phyloP scores from a whole-genome alignment of 2,797 vertebrate genomes.

The Siniperca undulata region DNA sequence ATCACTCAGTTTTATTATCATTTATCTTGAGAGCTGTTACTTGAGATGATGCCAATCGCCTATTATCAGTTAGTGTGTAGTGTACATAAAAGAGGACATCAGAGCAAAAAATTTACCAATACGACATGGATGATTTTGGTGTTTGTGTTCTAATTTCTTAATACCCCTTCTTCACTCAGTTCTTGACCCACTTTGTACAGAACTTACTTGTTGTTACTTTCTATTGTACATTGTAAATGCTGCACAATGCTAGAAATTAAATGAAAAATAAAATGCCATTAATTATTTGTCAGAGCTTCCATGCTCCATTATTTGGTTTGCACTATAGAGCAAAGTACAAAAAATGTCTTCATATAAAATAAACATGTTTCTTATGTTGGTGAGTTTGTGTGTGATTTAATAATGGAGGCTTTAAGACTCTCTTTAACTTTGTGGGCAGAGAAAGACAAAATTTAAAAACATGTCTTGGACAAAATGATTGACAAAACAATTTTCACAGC shows the following conservation, averaged over 20 bases:
- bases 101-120: not conserved
- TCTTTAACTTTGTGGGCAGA: not conserved
- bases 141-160: constrained; percentile 25
- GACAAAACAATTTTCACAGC: not conserved
- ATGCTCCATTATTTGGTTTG: not conserved
- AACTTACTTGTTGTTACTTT: not conserved
- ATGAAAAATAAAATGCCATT: not conserved
- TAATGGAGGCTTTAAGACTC: not conserved
- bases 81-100: not conserved
- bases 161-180: not conserved
- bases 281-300: not conserved
- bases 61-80: constrained; percentile 3
- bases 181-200: constrained; percentile 1
- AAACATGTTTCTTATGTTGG: not conserved
- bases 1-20: not conserved
- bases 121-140: constrained; percentile 11
- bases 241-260: not conserved
- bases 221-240: not conserved
- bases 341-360: not conserved
- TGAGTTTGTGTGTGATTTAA: not conserved
- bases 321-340: not conserved
- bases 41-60: not conserved
- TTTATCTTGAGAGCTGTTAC: not conserved
- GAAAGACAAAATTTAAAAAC: not conserved
- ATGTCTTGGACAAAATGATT: not conserved